phyloP scores from a whole-genome alignment of 2,888 invertebrate species.

The Ectemnius cavifrons region DNA sequence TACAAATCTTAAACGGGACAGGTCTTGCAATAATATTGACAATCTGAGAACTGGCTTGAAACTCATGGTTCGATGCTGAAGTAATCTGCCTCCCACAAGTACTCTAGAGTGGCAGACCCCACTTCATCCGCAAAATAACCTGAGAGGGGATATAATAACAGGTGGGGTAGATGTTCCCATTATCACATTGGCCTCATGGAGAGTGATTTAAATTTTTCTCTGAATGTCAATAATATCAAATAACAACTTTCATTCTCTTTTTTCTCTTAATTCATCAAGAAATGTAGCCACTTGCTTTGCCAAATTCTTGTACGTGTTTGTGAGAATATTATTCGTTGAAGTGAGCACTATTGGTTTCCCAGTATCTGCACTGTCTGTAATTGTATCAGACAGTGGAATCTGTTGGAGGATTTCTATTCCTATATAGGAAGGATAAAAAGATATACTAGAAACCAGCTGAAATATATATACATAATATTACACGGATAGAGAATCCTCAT shows the following conservation, averaged over 20 bases:
- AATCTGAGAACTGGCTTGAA: slow-evolving; percentile 12
- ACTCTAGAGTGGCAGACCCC: background rate
- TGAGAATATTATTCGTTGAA: slow-evolving; percentile 80
- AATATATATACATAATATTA: background rate
- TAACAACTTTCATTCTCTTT: background rate
- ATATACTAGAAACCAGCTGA: slow-evolving; percentile 2
- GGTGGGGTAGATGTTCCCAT: slow-evolving; percentile 9
- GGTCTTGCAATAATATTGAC: background rate
- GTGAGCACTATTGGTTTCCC: slow-evolving; percentile 88
- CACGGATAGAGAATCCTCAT: slow-evolving; percentile 30
- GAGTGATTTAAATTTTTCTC: background rate
- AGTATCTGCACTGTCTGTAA: slow-evolving; percentile 85
- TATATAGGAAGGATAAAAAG: slow-evolving; percentile 47
- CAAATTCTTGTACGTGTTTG: slow-evolving; percentile 70
- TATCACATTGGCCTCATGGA: background rate
- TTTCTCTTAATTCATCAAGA: slow-evolving; percentile 48
- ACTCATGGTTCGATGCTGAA: background rate
- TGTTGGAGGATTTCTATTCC: slow-evolving; percentile 83
- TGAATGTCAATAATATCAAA: background rate
- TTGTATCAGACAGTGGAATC: slow-evolving; percentile 85
- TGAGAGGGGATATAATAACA: slow-evolving; percentile 14
- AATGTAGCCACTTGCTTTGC: slow-evolving; percentile 67
- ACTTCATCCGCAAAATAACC: background rate
- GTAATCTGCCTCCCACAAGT: background rate
- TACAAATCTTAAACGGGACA: background rate